Conservation (phyloP, 2,797 vertebrate species). For the Sylvia borin region DNA sequence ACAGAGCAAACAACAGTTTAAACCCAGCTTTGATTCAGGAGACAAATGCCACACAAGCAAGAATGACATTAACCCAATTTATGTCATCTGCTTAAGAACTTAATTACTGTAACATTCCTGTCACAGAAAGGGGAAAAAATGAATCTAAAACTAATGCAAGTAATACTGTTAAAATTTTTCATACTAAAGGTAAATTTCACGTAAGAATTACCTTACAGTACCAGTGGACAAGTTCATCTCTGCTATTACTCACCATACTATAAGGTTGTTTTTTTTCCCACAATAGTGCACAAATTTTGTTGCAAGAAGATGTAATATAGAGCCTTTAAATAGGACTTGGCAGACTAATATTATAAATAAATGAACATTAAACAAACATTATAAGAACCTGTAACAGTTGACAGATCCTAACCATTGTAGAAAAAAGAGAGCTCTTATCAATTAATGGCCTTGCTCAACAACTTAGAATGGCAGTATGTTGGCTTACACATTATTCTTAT, state of each 20-base stretch:
- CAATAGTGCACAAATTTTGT: neutral
- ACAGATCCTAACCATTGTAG: neutral
- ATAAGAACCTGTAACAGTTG: neutral
- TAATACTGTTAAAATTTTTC: neutral
- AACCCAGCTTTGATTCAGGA: neutral
- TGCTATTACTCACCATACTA: neutral
- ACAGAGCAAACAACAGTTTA: neutral
- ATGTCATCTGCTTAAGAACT: neutral
- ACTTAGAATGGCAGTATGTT: neutral
- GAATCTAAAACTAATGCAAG: neutral
- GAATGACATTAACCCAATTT: neutral
- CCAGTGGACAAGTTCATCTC: neutral
- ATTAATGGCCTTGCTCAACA: neutral
- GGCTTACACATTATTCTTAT: neutral
- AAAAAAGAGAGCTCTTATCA: neutral
- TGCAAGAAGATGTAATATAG: neutral
- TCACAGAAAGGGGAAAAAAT: neutral
- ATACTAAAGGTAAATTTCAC: neutral
- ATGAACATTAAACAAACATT: neutral
- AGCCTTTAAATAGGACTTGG: neutral
- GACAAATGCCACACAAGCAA: neutral
- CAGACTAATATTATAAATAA: neutral
- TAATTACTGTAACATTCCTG: neutral
- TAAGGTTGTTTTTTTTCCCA: neutral
- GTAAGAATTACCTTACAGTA: neutral